These are phyloP conservation scores for Phoxinus phoxinus DNA, from an alignment of 2,113 vertebrate genomes.

Conservation along the genomic window DNA sequence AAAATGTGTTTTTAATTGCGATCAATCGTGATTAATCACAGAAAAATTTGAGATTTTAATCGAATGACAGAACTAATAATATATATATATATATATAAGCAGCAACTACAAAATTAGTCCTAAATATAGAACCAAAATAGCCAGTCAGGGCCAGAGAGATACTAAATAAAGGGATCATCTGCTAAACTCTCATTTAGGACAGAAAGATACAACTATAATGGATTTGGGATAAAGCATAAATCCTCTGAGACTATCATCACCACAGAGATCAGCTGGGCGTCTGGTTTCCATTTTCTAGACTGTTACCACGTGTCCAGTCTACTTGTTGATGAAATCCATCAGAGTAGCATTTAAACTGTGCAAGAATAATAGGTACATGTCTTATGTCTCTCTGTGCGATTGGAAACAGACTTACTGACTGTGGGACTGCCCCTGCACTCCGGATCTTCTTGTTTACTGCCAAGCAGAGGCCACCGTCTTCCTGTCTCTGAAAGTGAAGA, in stretches of 20 bases:
- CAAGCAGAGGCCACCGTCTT: constrained; percentile 14
- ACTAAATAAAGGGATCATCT: constrained; percentile 8
- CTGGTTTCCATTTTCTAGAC: constrained; percentile 28
- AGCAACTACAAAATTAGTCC: background rate
- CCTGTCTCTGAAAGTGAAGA: constrained; percentile 11
- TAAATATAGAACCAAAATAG: background rate
- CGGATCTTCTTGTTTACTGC: constrained; percentile 38
- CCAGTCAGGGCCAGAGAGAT: background rate
- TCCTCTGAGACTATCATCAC: constrained; percentile 29
- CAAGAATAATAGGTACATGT: background rate
- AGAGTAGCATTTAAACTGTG: background rate
- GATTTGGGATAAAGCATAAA: constrained; percentile 18
- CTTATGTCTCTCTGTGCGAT: background rate
- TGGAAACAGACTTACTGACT: background rate
- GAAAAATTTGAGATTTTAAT: no score
- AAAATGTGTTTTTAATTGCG: no score
- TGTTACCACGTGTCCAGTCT: background rate
- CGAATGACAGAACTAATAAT: no score
- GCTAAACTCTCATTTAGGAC: constrained; percentile 14
- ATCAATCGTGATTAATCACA: no score
- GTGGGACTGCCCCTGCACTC: background rate
- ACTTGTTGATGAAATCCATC: constrained; percentile 41
- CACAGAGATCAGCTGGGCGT: constrained; percentile 10
- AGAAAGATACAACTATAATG: constrained; percentile 21
- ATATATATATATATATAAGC: no score